A percentile compares a stretch with the other conserved stretches of the same genome.
phyloP scores from a whole-genome alignment of 2,797 vertebrate species.

The Emys orbicularis region DNA sequence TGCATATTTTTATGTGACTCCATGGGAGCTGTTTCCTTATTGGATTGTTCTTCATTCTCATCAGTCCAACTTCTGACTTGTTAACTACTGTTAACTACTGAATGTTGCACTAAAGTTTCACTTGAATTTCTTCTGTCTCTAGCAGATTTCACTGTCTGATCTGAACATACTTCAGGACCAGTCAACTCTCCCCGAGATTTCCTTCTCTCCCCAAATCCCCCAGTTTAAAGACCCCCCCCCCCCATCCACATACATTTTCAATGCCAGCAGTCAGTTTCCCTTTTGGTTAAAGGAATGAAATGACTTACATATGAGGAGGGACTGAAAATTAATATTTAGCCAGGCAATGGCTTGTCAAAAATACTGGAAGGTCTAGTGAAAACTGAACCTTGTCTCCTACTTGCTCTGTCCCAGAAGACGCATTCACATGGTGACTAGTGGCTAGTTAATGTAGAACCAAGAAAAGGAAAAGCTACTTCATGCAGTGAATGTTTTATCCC shows the following conservation, averaged over 20 bases:
- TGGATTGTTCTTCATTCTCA: constrained; percentile 8
- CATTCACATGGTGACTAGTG: fast-evolving
- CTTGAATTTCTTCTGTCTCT: background rate
- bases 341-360: background rate
- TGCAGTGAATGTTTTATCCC: background rate
- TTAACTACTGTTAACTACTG: constrained; percentile 9
- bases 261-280: background rate
- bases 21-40: background rate
- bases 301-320: background rate
- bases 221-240: background rate
- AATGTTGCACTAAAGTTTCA: background rate
- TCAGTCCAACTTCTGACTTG: background rate
- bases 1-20: background rate
- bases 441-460: background rate
- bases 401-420: background rate
- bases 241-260: background rate
- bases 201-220: background rate
- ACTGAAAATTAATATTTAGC: background rate
- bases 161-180: background rate
- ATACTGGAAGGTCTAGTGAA: background rate
- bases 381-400: background rate
- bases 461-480: fast-evolving
- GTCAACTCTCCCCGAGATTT: background rate
- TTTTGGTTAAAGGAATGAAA: background rate
- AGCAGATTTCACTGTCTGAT: background rate